A percentile compares a stretch with the other conserved stretches of the same genome.
Evolutionary conservation across 2,888 invertebrate genomes (phyloP).

Genomic region (Metellina segmentata): DNA sequence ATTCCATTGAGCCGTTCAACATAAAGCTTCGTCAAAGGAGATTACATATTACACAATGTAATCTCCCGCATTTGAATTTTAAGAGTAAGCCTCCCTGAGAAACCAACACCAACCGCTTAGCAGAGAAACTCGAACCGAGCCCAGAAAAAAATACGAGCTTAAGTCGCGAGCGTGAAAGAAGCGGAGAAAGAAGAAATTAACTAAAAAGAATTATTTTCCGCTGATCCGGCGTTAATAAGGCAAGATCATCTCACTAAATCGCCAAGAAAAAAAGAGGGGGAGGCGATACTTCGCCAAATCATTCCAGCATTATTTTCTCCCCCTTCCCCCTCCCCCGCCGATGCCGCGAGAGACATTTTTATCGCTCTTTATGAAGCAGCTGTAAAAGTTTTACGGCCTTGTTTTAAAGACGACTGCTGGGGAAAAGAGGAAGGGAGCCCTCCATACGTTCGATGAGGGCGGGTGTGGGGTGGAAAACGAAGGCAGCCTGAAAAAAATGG

Average conservation of each 20-base stretch:
- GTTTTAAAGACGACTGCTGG: conserved; percentile 26
- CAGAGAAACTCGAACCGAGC: not conserved
- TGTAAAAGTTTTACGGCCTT: conserved; percentile 65
- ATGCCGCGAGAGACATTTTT: conserved; percentile 49
- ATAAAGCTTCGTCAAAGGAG: no score
- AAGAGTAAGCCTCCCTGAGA: no score
- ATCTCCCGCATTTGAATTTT: no score
- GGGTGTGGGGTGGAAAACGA: not conserved
- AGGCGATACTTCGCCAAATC: conserved; percentile 29
- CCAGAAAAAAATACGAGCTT: not conserved
- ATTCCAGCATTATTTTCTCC: not conserved
- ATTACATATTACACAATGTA: no score
- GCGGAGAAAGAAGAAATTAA: not conserved
- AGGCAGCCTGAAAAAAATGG: conserved; percentile 10
- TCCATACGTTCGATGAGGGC: conserved; percentile 13
- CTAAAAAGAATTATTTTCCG: not conserved
- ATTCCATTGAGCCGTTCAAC: no score
- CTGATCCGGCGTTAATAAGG: not conserved
- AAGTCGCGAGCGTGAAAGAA: not conserved
- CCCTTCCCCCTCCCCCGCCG: conserved; percentile 2
- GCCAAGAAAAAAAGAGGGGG: conserved; percentile 2
- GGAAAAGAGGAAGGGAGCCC: conserved; percentile 18
- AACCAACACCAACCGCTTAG: no score
- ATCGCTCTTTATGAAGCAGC: conserved; percentile 69
- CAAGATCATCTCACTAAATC: conserved; percentile 7